Evolutionary conservation across 2,888 invertebrate genomes (phyloP).

Genomic region (Phengaris arion): DNA sequence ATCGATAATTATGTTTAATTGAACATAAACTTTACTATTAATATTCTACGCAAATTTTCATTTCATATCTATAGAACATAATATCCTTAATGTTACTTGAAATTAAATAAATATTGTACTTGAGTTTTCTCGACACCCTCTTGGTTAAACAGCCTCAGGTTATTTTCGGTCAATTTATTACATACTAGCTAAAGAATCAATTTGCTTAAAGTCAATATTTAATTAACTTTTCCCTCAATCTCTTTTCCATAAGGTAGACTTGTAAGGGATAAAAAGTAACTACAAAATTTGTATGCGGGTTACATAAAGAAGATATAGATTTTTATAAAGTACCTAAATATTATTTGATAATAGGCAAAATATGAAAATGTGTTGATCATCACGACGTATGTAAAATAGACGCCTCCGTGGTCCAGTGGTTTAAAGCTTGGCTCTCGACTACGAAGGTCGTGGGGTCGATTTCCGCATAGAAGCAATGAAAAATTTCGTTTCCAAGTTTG

Average conservation of each 20-base stretch:
- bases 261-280: no score
- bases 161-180: background rate
- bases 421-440: no score
- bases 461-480: no score
- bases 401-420: no score
- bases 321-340: no score
- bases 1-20: background rate
- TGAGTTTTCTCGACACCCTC: background rate
- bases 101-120: background rate
- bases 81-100: slow-evolving; percentile 20
- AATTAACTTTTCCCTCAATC: background rate
- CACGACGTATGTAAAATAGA: no score
- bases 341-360: no score
- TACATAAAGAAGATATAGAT: no score
- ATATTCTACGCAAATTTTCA: background rate
- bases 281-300: no score
- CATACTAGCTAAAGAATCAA: background rate
- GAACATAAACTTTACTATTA: background rate
- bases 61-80: background rate
- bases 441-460: no score
- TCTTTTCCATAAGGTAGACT: background rate
- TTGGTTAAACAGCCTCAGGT: slow-evolving; percentile 6
- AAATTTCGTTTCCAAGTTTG: no score
- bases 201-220: slow-evolving; percentile 38
- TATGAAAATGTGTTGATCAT: no score